Evolutionary conservation across 2,888 invertebrate genomes (phyloP), one percentile per base, ranked within the genome.

Genomic region (Phania funesta): DNA sequence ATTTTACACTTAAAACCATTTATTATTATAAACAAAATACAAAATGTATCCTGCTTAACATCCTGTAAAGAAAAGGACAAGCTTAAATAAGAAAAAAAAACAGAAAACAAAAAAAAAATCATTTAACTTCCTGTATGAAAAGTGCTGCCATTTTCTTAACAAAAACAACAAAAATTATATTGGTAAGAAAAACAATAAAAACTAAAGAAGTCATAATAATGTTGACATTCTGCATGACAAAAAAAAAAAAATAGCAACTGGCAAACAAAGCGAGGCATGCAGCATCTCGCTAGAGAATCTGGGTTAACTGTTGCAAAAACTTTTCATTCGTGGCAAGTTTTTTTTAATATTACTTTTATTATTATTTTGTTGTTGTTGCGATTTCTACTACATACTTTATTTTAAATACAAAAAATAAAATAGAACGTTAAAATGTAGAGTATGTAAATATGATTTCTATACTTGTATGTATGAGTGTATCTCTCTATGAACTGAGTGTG

Each of bases 291-390:
- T 60, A 18, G 11, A 56, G 46, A 76, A 80, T 60, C 71, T 81
- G 16, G 81, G 81, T 81, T 81, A 81, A 77, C 76, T 67, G 73
- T 81, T 77, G 81, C 81, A 77, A 75, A 64, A 80, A 80, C 56
- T 80, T 80, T 71, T 56, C 62, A 35, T 54, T 62, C 52, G 68
- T 77, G 41, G 68, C 20, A 54, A 56, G 24, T 29, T 73, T 44
- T 32, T 41, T 24, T 54, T 44, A 11, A 26, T 20, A 26, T 50
- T 24, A 22, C 18, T 16, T 44, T 44, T 41, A 18, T 48, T 22
- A n/a, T n/a, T n/a, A n/a, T 52, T 52, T 41, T 32, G 18, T 35
- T n/a, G 20, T 24, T 32, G 20, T 38, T 9, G 38, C 24, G 6
- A 32, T 22, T 29, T 41, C 22, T 22, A 64, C 24, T 76, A 46